A percentile compares a stretch with the other conserved stretches of the same genome.
These are phyloP conservation scores for Montipora capricornis DNA, from an alignment of 64 coral and sea anemone genomes.

Conservation along the genomic window DNA sequence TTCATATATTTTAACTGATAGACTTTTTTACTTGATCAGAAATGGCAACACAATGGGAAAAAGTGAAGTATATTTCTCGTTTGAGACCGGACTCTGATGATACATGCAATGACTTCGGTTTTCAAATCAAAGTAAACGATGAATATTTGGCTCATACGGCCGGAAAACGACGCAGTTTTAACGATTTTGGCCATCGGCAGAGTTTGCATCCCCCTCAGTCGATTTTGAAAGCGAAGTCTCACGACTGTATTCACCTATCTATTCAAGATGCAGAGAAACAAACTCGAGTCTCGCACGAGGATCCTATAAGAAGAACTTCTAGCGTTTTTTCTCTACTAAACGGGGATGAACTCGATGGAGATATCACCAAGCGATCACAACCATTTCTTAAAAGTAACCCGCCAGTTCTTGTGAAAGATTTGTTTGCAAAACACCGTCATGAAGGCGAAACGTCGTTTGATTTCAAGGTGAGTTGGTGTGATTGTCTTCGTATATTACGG, in stretches of 20 bases:
- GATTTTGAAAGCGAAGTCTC: neutral
- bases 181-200: neutral
- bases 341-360: slow-evolving; percentile 6
- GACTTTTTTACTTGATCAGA: neutral
- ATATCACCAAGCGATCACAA: slow-evolving; percentile 3
- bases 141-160: neutral
- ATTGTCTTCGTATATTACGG: neutral
- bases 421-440: neutral
- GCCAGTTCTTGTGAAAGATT: slow-evolving; percentile 16
- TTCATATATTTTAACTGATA: neutral
- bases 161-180: neutral
- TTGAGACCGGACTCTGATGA: slow-evolving; percentile 21
- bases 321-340: neutral
- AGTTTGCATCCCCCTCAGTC: neutral
- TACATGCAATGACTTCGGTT: neutral
- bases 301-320: neutral
- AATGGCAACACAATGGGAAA: slow-evolving; percentile 46
- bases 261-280: slow-evolving; percentile 1
- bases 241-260: neutral
- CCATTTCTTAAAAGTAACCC: neutral
- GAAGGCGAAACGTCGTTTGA: neutral
- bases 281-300: neutral
- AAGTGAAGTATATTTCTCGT: slow-evolving; percentile 14
- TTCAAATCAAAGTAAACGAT: slow-evolving; percentile 9
- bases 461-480: slow-evolving; percentile 15